Base-by-base conservation (phyloP, 2,888 invertebrate genomes). In the Cheilosia urbana region DNA sequence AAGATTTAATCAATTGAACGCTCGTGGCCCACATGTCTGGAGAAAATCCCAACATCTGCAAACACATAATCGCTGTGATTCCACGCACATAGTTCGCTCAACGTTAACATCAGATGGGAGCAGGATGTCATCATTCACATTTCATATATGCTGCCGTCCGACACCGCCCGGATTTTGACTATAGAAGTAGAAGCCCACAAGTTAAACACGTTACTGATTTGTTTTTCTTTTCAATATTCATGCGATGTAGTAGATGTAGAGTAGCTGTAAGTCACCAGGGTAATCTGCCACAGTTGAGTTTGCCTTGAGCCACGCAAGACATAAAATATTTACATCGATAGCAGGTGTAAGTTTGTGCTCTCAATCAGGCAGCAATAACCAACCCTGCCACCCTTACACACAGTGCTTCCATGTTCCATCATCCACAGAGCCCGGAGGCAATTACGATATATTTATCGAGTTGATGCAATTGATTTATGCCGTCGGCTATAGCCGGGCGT, bases 131-230 rank as follows among this genome's bases (percentile, higher is more conserved):
- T 21, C 57, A 9, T 19, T 47, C 45, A 21, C 30, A 30, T 21
- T 21, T 21, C 21, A 21, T 9, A 7, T 9, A 27, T 7, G 27
- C 27, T 27, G 27, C 1, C 27, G 6, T 27, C 27, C 27, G 1
- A 30, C 19, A 19, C 15, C 27, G 6, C 34, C 58, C 49, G 27
- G 27, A 30, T 13, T 34, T 40, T 21, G 21, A 69, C 51, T 21
- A 30, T 40, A 40, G 45, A 13, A 66, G 65, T 40, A 40, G 45
- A 13, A 66, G 65, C 71, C 77, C 77, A 82, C 77, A 82, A 82
- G 65, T 66, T 77, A 77, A 82, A 82, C 77, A 77, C 71, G 82
- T 77, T 77, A 51, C 71, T 77, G 71, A 81, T 81, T 71, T 76
- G 76, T 77, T 69, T 71, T 81, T 65, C 69, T 71, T 57, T 76